A percentile compares a stretch with the other conserved stretches of the same genome.
phyloP scores from a whole-genome alignment of 2,113 vertebrate genomes.

The Ginglymostoma cirratum region DNA sequence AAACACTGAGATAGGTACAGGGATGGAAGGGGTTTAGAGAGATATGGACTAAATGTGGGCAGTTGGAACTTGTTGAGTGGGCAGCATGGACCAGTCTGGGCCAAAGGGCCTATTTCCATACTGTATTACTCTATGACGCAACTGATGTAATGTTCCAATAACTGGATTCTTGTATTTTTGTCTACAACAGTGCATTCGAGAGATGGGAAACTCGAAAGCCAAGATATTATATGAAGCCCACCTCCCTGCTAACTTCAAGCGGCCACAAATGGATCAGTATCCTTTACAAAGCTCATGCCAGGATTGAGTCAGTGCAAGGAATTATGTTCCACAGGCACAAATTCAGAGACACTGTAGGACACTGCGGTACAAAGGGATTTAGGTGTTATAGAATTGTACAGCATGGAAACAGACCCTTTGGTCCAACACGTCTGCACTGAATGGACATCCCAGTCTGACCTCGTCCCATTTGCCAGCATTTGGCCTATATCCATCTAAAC shows the following conservation, averaged over 20 bases:
- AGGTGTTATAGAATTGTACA: background rate
- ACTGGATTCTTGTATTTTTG: conserved; percentile 10
- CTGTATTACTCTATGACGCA: background rate
- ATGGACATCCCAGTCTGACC: too few relatives aligned
- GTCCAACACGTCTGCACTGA: too few relatives aligned
- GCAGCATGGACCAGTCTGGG: too few relatives aligned
- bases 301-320: background rate
- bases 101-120: too few relatives aligned
- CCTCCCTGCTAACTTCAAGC: conserved; percentile 86
- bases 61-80: too few relatives aligned
- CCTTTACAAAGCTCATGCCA: conserved; percentile 49
- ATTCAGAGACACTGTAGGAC: background rate
- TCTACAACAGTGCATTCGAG: conserved; percentile 78
- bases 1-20: too few relatives aligned
- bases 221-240: conserved; percentile 89
- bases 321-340: background rate
- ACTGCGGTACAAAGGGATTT: background rate
- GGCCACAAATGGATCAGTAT: conserved; percentile 89
- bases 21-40: too few relatives aligned
- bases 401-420: too few relatives aligned
- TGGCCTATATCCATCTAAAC: too few relatives aligned
- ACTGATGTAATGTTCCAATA: background rate
- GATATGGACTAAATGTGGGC: too few relatives aligned
- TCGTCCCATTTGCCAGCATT: too few relatives aligned
- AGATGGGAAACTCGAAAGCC: conserved; percentile 95